Evolutionary conservation across 2,113 vertebrate genomes (phyloP), one percentile per base, ranked within the genome.

Genomic region (Sebastes schlegelii): DNA sequence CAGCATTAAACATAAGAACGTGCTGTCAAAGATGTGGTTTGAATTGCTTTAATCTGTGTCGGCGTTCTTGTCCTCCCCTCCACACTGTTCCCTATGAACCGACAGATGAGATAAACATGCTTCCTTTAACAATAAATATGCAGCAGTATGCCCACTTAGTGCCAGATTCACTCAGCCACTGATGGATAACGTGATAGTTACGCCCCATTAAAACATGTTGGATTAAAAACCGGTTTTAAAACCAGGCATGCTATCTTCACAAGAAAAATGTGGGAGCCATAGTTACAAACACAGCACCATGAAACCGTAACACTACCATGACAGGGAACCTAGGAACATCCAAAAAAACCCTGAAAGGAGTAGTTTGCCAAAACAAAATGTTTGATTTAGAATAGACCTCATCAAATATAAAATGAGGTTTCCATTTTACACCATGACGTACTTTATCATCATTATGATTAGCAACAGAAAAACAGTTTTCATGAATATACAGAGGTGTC

Each of bases 281-380:
- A 80, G 60, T 76, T 82, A 92, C 86, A 77, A 91, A 86, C 82
- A 92, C 87, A 75, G 77, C 82, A 92, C 88, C 76, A 65, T 75
- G 80, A 88, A 83, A 89, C 80, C 13, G 74, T 43, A 85, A 87
- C 48, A 68, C 60, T 43, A 82, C 70, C 48, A 65, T 80, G 60
- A 80, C 40, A 40, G 48, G 43, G 42, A 63, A 80, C 72, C 4
- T 1, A 68, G 68, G 45, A 85, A 87, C 69, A 61, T 26, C 86
- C 74, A 82, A 65, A 73, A 68, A 69, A 74, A 55, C 69, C 54
- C 23, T 51, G 12, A 66, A 60, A 75, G 23, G 52, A 79, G 34
- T 16, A 45, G 4, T 76, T 77, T 48, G 54, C 48, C 70, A 75
- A 65, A 74, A 81, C 79, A 64, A 64, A n/a, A 70, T 4, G 21